Evolutionary conservation across 2,888 invertebrate species (phyloP).

Genomic region (Chironomus tentans): DNA sequence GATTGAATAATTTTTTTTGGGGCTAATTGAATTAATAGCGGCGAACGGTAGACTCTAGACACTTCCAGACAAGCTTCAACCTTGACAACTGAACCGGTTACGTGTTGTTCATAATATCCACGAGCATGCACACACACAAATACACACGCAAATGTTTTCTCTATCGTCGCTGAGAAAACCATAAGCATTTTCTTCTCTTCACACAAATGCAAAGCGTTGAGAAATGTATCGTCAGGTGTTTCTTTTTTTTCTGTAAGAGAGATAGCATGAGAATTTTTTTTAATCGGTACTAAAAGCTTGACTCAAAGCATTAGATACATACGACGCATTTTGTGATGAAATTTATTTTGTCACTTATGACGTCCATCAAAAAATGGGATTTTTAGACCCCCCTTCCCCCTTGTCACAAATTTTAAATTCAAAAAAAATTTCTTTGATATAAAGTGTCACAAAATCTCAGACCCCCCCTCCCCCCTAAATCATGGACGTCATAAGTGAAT

Average conservation of each 20-base stretch:
- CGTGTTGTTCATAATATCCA: neutral
- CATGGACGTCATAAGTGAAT: no score
- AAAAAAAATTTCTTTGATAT: no score
- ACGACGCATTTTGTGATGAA: no score
- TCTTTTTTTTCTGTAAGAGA: neutral
- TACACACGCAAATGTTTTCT: neutral
- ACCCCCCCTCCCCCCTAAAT: no score
- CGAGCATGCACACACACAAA: no score
- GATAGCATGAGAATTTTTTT: constrained; percentile 8
- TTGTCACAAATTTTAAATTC: no score
- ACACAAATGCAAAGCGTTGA: neutral
- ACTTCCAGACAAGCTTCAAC: constrained; percentile 7
- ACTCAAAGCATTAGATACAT: no score
- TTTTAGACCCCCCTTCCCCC: no score
- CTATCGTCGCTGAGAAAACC: neutral
- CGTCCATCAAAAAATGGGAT: no score
- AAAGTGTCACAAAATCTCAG: no score
- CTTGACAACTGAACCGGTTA: constrained; percentile 14
- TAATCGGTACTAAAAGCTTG: neutral
- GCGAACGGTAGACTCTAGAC: neutral
- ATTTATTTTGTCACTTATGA: no score
- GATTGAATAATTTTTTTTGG: no score
- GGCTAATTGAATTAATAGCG: neutral
- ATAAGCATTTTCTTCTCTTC: neutral
- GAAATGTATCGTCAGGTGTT: constrained; percentile 18